These are phyloP conservation scores for Rhinolophus sinicus DNA, from an alignment of 2,113 vertebrate genomes.

Conservation along the genomic window DNA sequence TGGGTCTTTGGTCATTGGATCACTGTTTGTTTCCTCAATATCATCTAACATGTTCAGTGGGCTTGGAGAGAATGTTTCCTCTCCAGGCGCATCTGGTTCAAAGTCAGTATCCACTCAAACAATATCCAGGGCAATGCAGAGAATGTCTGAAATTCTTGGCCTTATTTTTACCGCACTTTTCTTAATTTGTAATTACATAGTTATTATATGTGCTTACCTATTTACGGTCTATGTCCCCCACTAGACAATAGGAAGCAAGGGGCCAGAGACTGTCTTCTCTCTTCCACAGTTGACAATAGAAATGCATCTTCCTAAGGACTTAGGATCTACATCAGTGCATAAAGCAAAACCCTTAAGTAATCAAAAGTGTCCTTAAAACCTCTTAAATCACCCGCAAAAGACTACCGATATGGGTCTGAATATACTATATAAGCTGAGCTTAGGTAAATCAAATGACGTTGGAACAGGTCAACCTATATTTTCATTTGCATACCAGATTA, in stretches of 20 bases:
- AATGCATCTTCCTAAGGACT: not conserved
- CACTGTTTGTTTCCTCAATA: not conserved
- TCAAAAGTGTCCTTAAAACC: not conserved
- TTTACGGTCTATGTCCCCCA: not conserved
- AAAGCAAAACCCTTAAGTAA: not conserved
- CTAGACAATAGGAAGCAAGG: fast-evolving
- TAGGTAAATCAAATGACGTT: not conserved
- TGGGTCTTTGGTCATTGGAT: not conserved
- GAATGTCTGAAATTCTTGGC: not conserved
- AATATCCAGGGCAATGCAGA: not conserved
- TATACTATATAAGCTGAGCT: not conserved
- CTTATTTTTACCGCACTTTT: not conserved
- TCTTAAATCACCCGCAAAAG: no score
- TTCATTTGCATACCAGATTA: not conserved
- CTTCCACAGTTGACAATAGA: not conserved
- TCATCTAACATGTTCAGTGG: not conserved
- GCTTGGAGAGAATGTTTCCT: not conserved
- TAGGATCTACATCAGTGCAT: not conserved
- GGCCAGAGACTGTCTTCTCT: not conserved
- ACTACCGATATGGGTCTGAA: fast-evolving
- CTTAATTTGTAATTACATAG: not conserved
- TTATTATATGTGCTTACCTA: not conserved
- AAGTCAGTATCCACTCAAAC: not conserved
- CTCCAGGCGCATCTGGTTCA: not conserved
- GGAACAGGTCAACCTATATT: not conserved